Percentiles rank a stretch among this genome's conserved stretches.
phyloP scores from a whole-genome alignment of 1,140 invertebrate genomes.

The Rhyzopertha dominica region DNA sequence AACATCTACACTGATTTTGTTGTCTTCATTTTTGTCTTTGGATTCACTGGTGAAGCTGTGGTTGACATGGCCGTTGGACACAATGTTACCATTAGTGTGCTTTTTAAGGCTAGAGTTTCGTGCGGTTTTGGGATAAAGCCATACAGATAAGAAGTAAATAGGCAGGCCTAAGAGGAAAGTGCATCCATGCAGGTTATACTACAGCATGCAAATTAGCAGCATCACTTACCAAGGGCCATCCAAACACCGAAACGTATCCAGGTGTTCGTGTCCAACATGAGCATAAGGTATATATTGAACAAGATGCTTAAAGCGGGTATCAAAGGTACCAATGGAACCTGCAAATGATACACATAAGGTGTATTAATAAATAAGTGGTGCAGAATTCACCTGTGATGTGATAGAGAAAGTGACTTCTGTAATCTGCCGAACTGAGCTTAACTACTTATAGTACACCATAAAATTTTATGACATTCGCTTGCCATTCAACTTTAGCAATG shows the following conservation, averaged over 20 bases:
- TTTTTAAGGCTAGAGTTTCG: slow-evolving; percentile 2
- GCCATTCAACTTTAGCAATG: too few relatives aligned
- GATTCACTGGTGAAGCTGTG: not conserved
- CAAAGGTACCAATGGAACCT: slow-evolving; percentile 83
- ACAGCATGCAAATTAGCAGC: slow-evolving; percentile 11
- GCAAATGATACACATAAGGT: slow-evolving; percentile 47
- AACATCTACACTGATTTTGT: not conserved
- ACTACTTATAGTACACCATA: not conserved
- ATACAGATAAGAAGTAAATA: slow-evolving; percentile 28
- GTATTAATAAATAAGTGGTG: slow-evolving; percentile 23
- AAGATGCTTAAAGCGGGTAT: slow-evolving; percentile 79
- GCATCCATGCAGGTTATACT: slow-evolving; percentile 6
- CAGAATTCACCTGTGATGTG: too few relatives aligned
- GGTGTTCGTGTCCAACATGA: slow-evolving; percentile 74
- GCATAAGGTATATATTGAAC: slow-evolving; percentile 84
- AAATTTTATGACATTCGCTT: too few relatives aligned
- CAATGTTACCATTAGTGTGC: slow-evolving; percentile 5
- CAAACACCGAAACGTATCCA: slow-evolving; percentile 83
- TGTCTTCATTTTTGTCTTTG: not conserved
- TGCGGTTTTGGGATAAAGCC: too few relatives aligned
- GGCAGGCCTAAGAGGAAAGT: slow-evolving; percentile 22
- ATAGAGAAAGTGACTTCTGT: not conserved
- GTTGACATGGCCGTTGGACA: slow-evolving; percentile 3
- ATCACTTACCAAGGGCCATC: slow-evolving; percentile 60
- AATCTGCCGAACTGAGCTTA: not conserved